Base-by-base conservation (phyloP, 2,888 invertebrate genomes). In the Cataglyphis livida region DNA sequence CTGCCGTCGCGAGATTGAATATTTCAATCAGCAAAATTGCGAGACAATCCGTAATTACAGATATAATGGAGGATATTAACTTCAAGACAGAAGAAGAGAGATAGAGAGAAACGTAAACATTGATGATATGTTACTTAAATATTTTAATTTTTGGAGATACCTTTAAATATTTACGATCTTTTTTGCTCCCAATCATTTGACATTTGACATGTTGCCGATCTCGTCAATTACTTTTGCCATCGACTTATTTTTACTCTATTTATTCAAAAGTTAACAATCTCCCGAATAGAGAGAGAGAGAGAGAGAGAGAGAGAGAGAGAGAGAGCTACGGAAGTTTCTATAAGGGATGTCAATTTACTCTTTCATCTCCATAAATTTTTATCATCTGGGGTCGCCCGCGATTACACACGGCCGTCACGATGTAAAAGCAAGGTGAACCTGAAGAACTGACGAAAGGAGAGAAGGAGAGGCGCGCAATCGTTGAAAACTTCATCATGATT, bases 341-440 rank as follows among this genome's bases (percentile, higher is more conserved):
- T 59, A 59, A 10, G 44, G 15, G 44, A 71, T 35, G 71, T 79
- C 78, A 79, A 79, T 79, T 71, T 59, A 59, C 44, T 59, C 21
- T 51, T 51, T 32, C 59, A 79, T 79, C 21, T 79, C 35, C 71
- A 71, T 79, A 79, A 79, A 79, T 71, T 79, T 79, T 79, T 79
- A 70, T 59, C 71, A 79, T 71, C 71, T 59, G 59, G 32, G 32
- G 44, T 18, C 66, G 44, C 41, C 12, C 48, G 71, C 57, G 44
- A 79, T 71, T 70, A 25, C 44, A 28, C 76, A 57, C 12, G 44
- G n/a, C 28, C 54, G 68, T 70, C 38, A 41, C 32, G 44, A 28
- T 41, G 12, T 59, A 21, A 79, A 79, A 59, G 57, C 18, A 59
- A 38, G 28, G 28, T 6, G 21, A 21, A 1, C 7, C n/a, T 18